phyloP scores from a whole-genome alignment of 2,888 invertebrate genomes.

The Automeris io region DNA sequence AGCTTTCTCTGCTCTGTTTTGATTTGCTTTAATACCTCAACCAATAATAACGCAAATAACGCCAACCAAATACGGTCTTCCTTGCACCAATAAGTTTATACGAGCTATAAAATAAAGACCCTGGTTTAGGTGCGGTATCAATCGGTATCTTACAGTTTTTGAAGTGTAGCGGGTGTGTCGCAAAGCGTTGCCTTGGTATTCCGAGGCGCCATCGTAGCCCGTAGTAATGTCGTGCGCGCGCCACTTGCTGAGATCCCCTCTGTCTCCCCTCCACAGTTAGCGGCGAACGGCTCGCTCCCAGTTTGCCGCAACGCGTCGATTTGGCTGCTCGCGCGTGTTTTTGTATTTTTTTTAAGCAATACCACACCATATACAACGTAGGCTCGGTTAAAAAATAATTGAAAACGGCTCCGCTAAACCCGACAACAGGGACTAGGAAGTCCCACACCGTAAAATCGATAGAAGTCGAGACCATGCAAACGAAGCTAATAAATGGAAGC shows the following conservation, averaged over 20 bases:
- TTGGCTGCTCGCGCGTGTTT: conserved; percentile 61
- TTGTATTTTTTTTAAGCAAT: conserved; percentile 39
- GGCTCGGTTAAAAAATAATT: conserved; percentile 35
- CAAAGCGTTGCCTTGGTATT: conserved; percentile 69
- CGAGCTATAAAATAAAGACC: conserved; percentile 30
- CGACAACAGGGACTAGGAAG: conserved; percentile 47
- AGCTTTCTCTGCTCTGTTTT: conserved; percentile 2
- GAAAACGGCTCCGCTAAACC: conserved; percentile 57
- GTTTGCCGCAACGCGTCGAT: conserved; percentile 74
- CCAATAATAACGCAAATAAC: conserved; percentile 29
- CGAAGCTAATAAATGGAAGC: conserved; percentile 77
- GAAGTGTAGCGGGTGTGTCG: conserved; percentile 65
- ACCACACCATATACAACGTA: conserved; percentile 51
- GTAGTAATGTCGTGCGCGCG: conserved; percentile 72
- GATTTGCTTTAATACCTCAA: conserved; percentile 20
- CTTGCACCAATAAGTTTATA: conserved; percentile 59
- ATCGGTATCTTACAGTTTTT: conserved; percentile 44
- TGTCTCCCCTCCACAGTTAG: conserved; percentile 41
- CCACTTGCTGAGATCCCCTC: conserved; percentile 57
- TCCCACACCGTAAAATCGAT: conserved; percentile 45
- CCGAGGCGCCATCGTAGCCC: conserved; percentile 66
- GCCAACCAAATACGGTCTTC: conserved; percentile 43
- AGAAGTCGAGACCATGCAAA: conserved; percentile 70
- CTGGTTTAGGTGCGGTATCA: conserved; percentile 40
- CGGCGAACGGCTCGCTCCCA: conserved; percentile 62